phyloP scores from a whole-genome alignment of 92 coral and sea anemone genomes.

The Umimayanthus kanabou region DNA sequence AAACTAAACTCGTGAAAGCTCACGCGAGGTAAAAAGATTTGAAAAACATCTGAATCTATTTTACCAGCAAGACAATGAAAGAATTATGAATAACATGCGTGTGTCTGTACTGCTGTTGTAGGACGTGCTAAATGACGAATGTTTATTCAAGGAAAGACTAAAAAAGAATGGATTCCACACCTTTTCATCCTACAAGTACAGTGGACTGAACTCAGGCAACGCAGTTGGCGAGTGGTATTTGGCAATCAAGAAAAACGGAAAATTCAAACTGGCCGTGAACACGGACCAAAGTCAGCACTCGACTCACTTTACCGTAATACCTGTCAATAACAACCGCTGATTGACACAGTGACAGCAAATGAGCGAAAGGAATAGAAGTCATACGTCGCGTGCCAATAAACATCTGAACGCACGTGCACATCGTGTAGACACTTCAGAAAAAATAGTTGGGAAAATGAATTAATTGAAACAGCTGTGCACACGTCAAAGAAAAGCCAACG shows the following conservation, averaged over 20 bases:
- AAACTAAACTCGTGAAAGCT: too few relatives aligned
- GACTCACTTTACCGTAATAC: conserved; percentile 65
- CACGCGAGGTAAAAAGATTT: too few relatives aligned
- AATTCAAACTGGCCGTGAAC: conserved; percentile 69
- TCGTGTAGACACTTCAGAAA: background rate
- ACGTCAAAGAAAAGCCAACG: background rate
- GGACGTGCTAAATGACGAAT: conserved; percentile 68
- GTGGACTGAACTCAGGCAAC: conserved; percentile 71
- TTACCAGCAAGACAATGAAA: background rate
- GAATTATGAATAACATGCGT: background rate
- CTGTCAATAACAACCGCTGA: background rate
- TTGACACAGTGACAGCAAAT: background rate
- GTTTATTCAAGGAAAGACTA: conserved; percentile 76
- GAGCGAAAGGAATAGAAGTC: background rate
- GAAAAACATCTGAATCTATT: too few relatives aligned
- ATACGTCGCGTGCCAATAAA: background rate
- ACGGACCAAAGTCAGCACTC: conserved; percentile 71
- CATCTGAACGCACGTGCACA: background rate
- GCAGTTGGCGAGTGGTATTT: conserved; percentile 64
- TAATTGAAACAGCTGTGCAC: background rate
- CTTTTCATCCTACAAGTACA: conserved; percentile 69
- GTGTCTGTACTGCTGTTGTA: conserved; percentile 7
- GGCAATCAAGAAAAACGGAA: conserved; percentile 85
- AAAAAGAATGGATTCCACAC: conserved; percentile 71
- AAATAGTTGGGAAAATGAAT: background rate